These are phyloP conservation scores for Forbesichthys agassizii DNA, from an alignment of 2,113 vertebrate genomes.

Conservation along the genomic window DNA sequence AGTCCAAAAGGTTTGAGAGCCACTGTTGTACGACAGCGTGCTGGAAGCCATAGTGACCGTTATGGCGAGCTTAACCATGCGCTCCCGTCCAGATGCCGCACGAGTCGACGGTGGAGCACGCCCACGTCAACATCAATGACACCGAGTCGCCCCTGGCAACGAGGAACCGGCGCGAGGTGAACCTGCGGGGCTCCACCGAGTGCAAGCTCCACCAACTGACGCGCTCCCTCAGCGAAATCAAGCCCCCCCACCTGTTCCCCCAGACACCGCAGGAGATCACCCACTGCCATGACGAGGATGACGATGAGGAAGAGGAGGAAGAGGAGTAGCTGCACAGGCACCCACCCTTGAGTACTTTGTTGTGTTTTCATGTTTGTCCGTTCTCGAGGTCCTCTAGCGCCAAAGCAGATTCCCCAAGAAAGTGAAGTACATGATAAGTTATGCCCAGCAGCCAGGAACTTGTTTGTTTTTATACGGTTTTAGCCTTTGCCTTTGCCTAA, in stretches of 20 bases:
- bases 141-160: slow-evolving; percentile 87
- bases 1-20: too few species aligned
- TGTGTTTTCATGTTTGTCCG: neutral
- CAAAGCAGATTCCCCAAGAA: too few species aligned
- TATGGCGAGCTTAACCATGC: neutral
- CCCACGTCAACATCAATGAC: slow-evolving; percentile 80
- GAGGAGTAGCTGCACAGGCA: slow-evolving; percentile 34
- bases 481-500: too few species aligned
- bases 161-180: slow-evolving; percentile 82
- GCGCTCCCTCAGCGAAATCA: slow-evolving; percentile 89
- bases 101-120: slow-evolving; percentile 88
- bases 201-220: slow-evolving; percentile 85
- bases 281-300: slow-evolving; percentile 91
- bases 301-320: slow-evolving; percentile 85
- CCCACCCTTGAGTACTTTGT: too few species aligned
- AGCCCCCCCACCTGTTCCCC: slow-evolving; percentile 89
- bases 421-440: too few species aligned
- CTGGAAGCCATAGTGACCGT: too few species aligned
- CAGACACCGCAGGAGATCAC: slow-evolving; percentile 90
- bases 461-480: too few species aligned
- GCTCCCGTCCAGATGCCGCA: slow-evolving; percentile 83
- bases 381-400: neutral
- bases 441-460: too few species aligned
- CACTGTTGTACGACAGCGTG: too few species aligned
- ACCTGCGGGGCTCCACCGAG: slow-evolving; percentile 84